Percentiles rank a stretch among this genome's conserved stretches.
Evolutionary conservation across 2,113 vertebrate species (phyloP).

Genomic region (Halcyon malimbica): DNA sequence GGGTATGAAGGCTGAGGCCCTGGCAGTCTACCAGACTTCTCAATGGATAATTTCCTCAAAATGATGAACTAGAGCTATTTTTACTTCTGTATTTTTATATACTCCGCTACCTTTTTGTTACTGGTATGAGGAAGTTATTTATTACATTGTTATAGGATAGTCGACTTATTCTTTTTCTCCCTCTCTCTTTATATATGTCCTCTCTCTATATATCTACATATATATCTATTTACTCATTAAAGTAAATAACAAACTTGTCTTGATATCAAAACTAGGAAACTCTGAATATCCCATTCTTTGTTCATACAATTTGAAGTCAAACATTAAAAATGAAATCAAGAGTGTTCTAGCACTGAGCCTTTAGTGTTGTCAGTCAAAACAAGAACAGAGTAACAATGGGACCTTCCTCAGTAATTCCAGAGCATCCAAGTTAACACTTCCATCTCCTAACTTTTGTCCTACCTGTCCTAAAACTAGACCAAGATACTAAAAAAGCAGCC

Average conservation of each 20-base stretch:
- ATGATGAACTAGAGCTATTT: conserved; percentile 48
- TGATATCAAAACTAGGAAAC: neutral
- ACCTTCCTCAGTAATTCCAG: neutral
- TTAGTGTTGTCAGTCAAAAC: neutral
- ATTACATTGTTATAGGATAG: neutral
- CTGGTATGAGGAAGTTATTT: neutral
- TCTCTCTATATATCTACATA: neutral
- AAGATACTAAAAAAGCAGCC: neutral
- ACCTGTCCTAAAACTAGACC: neutral
- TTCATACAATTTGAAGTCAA: neutral
- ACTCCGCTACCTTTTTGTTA: neutral
- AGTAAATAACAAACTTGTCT: neutral
- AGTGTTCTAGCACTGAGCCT: neutral
- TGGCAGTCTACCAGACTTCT: conserved; percentile 22
- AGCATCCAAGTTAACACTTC: neutral
- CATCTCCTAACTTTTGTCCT: neutral
- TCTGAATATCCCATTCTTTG: neutral
- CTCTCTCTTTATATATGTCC: neutral
- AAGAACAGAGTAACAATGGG: neutral
- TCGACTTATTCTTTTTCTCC: neutral
- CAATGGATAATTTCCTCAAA: conserved; percentile 41
- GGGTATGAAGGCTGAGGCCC: conserved; percentile 5
- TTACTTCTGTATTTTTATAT: conserved; percentile 26
- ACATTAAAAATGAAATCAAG: neutral
- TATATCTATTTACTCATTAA: neutral